phyloP scores from a whole-genome alignment of 2,797 vertebrate genomes.

The Anableps anableps region DNA sequence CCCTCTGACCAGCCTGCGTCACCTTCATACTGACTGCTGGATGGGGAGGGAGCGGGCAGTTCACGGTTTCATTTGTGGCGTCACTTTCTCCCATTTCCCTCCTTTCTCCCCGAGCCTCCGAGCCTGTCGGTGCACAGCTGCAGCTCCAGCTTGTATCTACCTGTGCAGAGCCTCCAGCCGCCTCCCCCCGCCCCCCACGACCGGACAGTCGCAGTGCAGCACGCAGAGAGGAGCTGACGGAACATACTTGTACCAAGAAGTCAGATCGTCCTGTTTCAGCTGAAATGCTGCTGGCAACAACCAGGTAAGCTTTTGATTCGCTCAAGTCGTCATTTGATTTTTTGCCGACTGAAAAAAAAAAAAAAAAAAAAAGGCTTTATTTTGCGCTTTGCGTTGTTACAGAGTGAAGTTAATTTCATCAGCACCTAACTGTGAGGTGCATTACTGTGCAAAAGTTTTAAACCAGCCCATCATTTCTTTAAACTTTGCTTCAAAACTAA shows the following conservation, averaged over 20 bases:
- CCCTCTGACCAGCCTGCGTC: constrained; percentile 49
- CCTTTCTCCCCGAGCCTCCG: constrained; percentile 49
- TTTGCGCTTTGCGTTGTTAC: neutral
- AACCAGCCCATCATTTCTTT: neutral
- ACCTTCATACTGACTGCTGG: constrained; percentile 54
- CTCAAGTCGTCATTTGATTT: constrained; percentile 7
- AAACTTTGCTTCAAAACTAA: neutral
- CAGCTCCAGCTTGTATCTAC: constrained; percentile 42
- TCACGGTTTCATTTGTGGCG: constrained; percentile 63
- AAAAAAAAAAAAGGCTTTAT: no score
- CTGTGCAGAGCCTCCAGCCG: constrained; percentile 63
- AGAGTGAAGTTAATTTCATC: neutral
- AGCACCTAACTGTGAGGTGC: neutral
- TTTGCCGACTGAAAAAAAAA: no score
- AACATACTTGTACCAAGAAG: constrained; percentile 25
- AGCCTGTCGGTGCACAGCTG: constrained; percentile 39
- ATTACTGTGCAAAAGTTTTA: constrained; percentile 3
- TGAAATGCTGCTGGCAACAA: constrained; percentile 61
- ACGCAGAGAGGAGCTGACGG: constrained; percentile 48
- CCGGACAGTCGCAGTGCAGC: constrained; percentile 78
- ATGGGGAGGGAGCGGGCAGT: constrained; percentile 66
- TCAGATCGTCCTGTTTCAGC: constrained; percentile 42
- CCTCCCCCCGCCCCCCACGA: neutral
- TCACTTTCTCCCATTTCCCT: constrained; percentile 60
- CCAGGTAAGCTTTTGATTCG: constrained; percentile 60